Percentiles rank a stretch among this genome's conserved stretches.
Conservation (phyloP, 2,888 invertebrate genomes). For the Sinohyriopsis cumingii region DNA sequence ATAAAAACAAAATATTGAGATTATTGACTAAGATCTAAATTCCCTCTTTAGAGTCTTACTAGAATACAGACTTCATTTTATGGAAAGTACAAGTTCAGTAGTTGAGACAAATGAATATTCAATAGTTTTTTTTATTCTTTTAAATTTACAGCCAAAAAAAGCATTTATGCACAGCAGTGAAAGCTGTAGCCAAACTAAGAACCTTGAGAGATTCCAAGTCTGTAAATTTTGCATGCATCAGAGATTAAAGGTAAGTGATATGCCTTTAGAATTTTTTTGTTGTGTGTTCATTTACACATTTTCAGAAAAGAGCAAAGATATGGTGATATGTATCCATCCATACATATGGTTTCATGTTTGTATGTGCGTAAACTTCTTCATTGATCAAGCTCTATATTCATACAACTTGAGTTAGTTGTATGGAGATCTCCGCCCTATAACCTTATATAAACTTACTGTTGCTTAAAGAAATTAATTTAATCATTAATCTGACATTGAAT, state of each 20-base stretch:
- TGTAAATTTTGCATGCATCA: constrained; percentile 68
- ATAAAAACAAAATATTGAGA: too few species aligned
- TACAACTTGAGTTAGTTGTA: too few species aligned
- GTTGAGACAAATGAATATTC: not conserved
- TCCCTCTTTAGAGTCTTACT: too few species aligned
- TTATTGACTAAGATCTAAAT: too few species aligned
- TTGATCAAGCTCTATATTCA: too few species aligned
- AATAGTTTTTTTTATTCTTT: not conserved
- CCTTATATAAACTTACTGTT: too few species aligned
- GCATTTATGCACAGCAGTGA: constrained; percentile 47
- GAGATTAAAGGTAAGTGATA: constrained; percentile 73
- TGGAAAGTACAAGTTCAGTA: too few species aligned
- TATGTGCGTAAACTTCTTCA: too few species aligned
- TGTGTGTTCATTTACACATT: not conserved
- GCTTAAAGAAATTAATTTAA: too few species aligned
- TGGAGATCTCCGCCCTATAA: too few species aligned
- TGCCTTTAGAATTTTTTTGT: not conserved
- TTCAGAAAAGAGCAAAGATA: not conserved
- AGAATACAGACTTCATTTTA: too few species aligned
- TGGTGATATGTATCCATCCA: not conserved
- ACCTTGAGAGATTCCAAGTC: constrained; percentile 46
- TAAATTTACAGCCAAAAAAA: constrained; percentile 57
- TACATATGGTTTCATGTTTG: not conserved
- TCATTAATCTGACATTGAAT: too few species aligned
- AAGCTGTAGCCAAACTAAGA: constrained; percentile 8